Conservation (phyloP, 2,888 invertebrate species). For the Cremastinae sp. region DNA sequence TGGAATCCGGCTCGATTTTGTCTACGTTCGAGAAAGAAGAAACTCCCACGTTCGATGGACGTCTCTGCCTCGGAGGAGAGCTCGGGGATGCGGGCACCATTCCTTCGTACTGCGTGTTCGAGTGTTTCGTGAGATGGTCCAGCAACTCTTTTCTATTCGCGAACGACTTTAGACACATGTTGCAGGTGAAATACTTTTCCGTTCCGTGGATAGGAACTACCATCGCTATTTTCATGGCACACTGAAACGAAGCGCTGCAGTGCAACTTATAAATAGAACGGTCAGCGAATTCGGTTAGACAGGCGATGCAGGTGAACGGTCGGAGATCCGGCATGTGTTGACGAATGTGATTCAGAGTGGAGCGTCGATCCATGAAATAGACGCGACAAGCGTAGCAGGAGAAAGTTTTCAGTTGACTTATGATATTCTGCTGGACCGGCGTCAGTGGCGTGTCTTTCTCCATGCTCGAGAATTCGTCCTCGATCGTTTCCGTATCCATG, state of each 20-base stretch:
- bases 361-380: constrained; percentile 73
- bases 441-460: constrained; percentile 74
- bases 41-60: constrained; percentile 22
- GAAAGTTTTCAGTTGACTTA: constrained; percentile 77
- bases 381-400: constrained; percentile 76
- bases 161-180: constrained; percentile 76
- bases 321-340: constrained; percentile 77
- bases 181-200: constrained; percentile 78
- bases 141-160: constrained; percentile 74
- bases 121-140: constrained; percentile 73
- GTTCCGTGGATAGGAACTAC: constrained; percentile 75
- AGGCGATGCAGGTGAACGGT: constrained; percentile 77
- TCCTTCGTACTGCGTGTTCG: constrained; percentile 72
- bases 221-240: constrained; percentile 82
- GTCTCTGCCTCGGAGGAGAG: constrained; percentile 67
- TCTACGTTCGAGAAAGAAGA: not conserved
- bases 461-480: constrained; percentile 71
- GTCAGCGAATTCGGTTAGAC: constrained; percentile 76
- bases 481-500: constrained; percentile 51
- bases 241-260: constrained; percentile 80
- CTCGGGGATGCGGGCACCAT: constrained; percentile 62
- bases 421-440: constrained; percentile 77
- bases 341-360: constrained; percentile 76
- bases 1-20: not conserved
- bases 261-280: constrained; percentile 75